Evolutionary conservation across 2,797 vertebrate species (phyloP), one percentile per base, ranked within the genome.

Genomic region (Lycodopsis pacificus): DNA sequence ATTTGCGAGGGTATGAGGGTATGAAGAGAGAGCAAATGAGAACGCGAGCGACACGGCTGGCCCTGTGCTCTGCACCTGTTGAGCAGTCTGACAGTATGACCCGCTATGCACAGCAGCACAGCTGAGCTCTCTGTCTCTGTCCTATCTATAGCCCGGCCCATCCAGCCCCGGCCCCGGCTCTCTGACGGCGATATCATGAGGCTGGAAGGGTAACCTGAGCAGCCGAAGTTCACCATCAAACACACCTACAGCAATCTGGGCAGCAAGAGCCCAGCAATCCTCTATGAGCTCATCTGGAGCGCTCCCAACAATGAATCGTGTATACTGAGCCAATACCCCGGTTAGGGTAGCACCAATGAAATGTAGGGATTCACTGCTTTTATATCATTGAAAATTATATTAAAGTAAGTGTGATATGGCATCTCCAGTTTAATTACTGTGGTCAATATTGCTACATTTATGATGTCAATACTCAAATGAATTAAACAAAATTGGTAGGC

Each of bases 141-240:
- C 90, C 95, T 96, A 96, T 95, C 89, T 96, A 95, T 96, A 96
- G 95, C 90, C 70, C 67, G 86, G 85, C 80, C 87, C 77, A 81
- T 89, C 82, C 73, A 32, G 74, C 76, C 80, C 64, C 76, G 36
- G 74, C 74, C 78, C 64, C 76, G 51, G 78, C 81, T 67, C 89
- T 77, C 59, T 48, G 22, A 77, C 80, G 59, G 88, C 81, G 74
- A 77, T 86, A 79, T 89, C 79, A 83, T 68, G 62, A 68, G 73
- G 76, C 81, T 65, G 73, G 65, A 77, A 71, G 65, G 75, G 91
- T 76, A 92, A 94, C 83, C 83, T 74, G 89, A 94, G 89, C 80
- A 79, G 79, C 32, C 83, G 27, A 71, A 64, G 68, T 77, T 81
- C 64, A 81, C 68, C 86, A 85, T 86, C 77, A 87, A 75, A 84